phyloP scores from a whole-genome alignment of 30 jellyfish, hydroid and myxozoan genomes.

The Rhopilema esculentum region DNA sequence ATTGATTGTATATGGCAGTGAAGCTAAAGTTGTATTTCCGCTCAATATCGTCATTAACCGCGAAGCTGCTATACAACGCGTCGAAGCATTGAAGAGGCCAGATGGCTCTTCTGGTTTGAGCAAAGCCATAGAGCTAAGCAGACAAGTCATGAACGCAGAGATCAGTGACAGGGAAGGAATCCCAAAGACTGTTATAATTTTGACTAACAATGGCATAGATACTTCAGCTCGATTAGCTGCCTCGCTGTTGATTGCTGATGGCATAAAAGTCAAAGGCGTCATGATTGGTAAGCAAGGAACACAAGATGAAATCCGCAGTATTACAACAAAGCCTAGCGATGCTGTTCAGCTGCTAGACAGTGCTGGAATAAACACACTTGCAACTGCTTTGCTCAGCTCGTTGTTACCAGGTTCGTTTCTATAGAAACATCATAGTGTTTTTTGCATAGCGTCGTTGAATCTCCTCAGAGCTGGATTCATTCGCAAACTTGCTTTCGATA shows the following conservation, averaged over 20 bases:
- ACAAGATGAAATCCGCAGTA: background rate
- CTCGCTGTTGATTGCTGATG: constrained; percentile 1
- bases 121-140: constrained; percentile 43
- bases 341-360: background rate
- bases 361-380: background rate
- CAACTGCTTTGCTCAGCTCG: background rate
- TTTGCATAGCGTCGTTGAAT: no score
- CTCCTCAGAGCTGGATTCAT: no score
- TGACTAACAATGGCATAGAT: constrained; percentile 25
- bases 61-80: background rate
- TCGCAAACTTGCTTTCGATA: no score
- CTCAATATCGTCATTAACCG: background rate
- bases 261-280: constrained; percentile 18
- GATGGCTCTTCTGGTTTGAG: constrained; percentile 15
- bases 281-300: background rate
- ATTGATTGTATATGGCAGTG: constrained; percentile 49
- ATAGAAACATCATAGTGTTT: no score
- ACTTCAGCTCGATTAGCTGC: constrained; percentile 32
- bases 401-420: constrained; percentile 25
- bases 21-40: constrained; percentile 26
- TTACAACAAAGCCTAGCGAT: constrained; percentile 6
- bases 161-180: constrained; percentile 31
- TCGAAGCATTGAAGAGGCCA: constrained; percentile 41
- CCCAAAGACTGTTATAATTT: constrained; percentile 28
- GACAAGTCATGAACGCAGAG: background rate